A percentile compares a stretch with the other conserved stretches of the same genome.
Conservation (phyloP, 2,113 vertebrate genomes). For the Cebidichthys violaceus region DNA sequence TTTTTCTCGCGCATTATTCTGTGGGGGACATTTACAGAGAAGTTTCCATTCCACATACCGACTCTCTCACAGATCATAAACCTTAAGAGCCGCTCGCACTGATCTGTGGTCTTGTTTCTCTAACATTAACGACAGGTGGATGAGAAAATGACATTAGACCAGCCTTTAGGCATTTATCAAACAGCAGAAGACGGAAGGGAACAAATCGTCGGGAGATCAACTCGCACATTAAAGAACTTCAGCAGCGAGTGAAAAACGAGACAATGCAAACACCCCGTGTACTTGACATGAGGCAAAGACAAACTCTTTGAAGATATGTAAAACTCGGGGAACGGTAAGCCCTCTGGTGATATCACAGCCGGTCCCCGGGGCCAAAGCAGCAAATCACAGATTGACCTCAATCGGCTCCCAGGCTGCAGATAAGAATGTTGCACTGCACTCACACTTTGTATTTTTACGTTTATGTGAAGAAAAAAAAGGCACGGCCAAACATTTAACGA, state of each 20-base stretch:
- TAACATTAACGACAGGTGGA: conserved; percentile 30
- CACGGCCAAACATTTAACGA: conserved; percentile 1
- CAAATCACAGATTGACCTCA: conserved; percentile 82
- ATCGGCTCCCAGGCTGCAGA: conserved; percentile 66
- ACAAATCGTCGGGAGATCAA: conserved; percentile 37
- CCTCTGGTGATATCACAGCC: conserved; percentile 62
- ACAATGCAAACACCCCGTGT: conserved; percentile 11
- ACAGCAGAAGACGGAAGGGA: conserved; percentile 9
- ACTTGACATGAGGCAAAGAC: conserved; percentile 34
- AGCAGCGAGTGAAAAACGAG: conserved; percentile 19
- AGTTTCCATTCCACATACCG: background rate
- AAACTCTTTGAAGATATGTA: conserved; percentile 57
- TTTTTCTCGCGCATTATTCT: conserved; percentile 12
- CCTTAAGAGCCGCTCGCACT: background rate
- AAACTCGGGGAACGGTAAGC: conserved; percentile 48
- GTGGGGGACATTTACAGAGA: background rate
- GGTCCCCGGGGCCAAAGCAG: conserved; percentile 50
- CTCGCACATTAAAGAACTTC: conserved; percentile 31
- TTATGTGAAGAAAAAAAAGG: background rate
- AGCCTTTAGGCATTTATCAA: conserved; percentile 9
- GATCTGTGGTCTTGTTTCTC: background rate
- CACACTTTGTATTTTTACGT: conserved; percentile 33
- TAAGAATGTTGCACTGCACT: conserved; percentile 39
- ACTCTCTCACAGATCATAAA: background rate
- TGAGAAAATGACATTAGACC: background rate